Percentiles rank a stretch among this genome's conserved stretches.
Evolutionary conservation across 1,140 invertebrate genomes (phyloP).

Genomic region (Ceratitis capitata): DNA sequence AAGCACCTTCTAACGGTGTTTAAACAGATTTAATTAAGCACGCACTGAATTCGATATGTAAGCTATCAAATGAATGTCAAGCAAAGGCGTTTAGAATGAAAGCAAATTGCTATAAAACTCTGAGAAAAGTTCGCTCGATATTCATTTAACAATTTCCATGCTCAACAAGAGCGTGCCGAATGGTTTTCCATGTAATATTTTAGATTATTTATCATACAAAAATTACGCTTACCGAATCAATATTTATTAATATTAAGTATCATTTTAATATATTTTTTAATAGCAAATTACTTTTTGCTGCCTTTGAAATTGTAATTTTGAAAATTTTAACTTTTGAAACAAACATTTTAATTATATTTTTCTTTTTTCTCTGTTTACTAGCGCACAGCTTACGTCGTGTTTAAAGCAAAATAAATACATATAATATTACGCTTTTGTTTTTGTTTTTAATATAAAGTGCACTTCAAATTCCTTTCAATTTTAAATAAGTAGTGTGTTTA

Average conservation of each 20-base stretch:
- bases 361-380: not conserved
- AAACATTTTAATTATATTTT: not conserved
- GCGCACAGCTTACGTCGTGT: not conserved
- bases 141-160: not conserved
- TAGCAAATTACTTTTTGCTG: not conserved
- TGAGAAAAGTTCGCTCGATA: not conserved
- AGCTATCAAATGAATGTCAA: not conserved
- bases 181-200: not conserved
- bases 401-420: not conserved
- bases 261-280: not conserved
- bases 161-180: not conserved
- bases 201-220: not conserved
- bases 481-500: not conserved
- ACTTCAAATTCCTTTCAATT: conserved; percentile 4
- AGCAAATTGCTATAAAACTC: not conserved
- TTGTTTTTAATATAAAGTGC: not conserved
- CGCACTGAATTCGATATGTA: not conserved
- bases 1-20: not conserved
- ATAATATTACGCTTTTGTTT: not conserved
- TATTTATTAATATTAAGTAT: not conserved
- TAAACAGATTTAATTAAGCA: not conserved
- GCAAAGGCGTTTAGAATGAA: not conserved
- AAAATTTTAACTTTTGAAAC: not conserved
- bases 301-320: not conserved
- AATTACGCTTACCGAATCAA: not conserved